A percentile compares a stretch with the other conserved stretches of the same genome.
These are phyloP conservation scores for Dryobota labecula DNA, from an alignment of 2,888 invertebrate species.

Conservation along the genomic window DNA sequence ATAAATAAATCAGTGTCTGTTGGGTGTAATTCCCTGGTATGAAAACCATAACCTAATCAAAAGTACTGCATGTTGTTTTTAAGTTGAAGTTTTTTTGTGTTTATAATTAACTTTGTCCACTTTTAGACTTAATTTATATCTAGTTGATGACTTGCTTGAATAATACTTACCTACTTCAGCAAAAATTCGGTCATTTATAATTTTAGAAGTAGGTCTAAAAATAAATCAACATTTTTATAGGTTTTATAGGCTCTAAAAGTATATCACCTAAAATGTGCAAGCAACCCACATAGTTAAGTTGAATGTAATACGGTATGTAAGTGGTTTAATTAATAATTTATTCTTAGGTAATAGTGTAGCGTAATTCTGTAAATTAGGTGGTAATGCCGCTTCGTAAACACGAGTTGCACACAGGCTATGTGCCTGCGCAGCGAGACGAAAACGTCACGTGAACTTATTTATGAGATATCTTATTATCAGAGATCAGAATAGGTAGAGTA, in stretches of 20 bases:
- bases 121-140: not conserved
- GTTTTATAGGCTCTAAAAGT: conserved; percentile 24
- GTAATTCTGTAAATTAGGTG: conserved; percentile 59
- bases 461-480: too few relatives aligned
- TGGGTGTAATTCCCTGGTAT: not conserved
- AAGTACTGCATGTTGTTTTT: not conserved
- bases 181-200: not conserved
- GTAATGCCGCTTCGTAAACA: conserved; percentile 40
- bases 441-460: not conserved
- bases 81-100: not conserved
- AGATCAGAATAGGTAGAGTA: too few relatives aligned
- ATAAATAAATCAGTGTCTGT: too few relatives aligned
- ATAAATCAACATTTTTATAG: conserved; percentile 33
- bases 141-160: not conserved
- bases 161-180: not conserved
- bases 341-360: conserved; percentile 52
- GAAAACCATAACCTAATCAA: not conserved
- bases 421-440: conserved; percentile 21
- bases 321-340: conserved; percentile 51
- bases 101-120: not conserved
- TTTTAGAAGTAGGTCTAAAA: conserved; percentile 30
- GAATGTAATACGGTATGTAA: conserved; percentile 55
- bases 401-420: conserved; percentile 32
- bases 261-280: conserved; percentile 36
- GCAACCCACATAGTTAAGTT: conserved; percentile 31